Base-by-base conservation (phyloP, 2,113 vertebrate genomes). In the Neomonachus schauinslandi region DNA sequence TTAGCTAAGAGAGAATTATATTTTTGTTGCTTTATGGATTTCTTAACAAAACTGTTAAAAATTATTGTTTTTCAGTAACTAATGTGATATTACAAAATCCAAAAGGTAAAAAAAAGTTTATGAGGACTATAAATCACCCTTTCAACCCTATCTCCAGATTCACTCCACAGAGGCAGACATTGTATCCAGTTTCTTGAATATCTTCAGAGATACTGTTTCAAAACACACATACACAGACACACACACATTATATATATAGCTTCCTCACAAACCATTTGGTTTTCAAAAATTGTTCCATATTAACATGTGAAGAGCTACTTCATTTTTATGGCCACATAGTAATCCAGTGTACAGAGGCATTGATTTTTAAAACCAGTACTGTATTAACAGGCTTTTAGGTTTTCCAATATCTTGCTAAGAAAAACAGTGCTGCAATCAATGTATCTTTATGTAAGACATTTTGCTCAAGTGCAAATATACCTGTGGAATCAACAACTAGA, bases 371-470 rank as follows among this genome's bases (percentile, higher is more conserved):
- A 93, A 87, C 18, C 14, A 96, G 51, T 19, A 51, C 53, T 79
- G 19, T 55, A 39, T 69, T 91, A 82, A 77, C 9, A 0, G 21
- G 55, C 59, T 82, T 91, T 71, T 4, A 88, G 55, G 16, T 93
- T 92, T 85, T 86, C 42, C 26, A 53, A 15, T 51, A 22, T 46
- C 46, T 74, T 82, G 9, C n/a, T 88, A 59, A 16, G 5, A 74
- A 96, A 93, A 93, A 55, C 24, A 94, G 94, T 61, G 28, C 8
- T 18, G 21, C 53, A 80, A 63, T 85, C 42, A 91, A 90, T 65
- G 28, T 42, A 82, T 81, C 71, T 93, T 24, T 36, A 76, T 3
- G 5, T 21, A 86, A 63, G 33, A 76, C 11, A n/a, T 51, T 83
- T 92, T 76, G 72, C 46, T 91, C 53, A 91, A 92, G 21, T 92